A percentile compares a stretch with the other conserved stretches of the same genome.
phyloP scores from a whole-genome alignment of 2,888 invertebrate genomes.

The Scaptomyza caliginosa region DNA sequence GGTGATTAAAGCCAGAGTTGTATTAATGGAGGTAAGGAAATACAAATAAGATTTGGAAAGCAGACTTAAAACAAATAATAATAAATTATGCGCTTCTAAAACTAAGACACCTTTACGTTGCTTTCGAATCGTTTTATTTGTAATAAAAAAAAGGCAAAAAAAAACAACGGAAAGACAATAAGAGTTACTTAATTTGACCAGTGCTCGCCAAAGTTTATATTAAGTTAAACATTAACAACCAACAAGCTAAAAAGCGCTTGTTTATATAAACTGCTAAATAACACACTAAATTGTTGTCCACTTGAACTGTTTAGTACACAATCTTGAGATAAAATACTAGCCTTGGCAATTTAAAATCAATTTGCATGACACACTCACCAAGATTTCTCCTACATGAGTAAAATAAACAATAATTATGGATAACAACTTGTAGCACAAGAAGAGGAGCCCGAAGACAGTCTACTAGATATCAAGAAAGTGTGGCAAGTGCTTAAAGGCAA shows the following conservation, averaged over 20 bases:
- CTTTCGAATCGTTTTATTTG: too few relatives aligned
- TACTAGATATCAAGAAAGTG: conserved; percentile 45
- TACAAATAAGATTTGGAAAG: too few relatives aligned
- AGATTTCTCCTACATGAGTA: conserved; percentile 7
- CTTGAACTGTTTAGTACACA: conserved; percentile 20
- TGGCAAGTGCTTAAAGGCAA: conserved; percentile 60
- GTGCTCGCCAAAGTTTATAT: background rate
- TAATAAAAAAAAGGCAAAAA: too few relatives aligned
- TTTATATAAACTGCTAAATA: conserved; percentile 10
- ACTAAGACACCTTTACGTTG: too few relatives aligned
- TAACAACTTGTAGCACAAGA: conserved; percentile 33
- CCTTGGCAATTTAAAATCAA: conserved; percentile 76
- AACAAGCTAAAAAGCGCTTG: background rate
- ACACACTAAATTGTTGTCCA: conserved; percentile 1
- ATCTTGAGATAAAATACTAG: conserved; percentile 28
- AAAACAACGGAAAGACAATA: too few relatives aligned
- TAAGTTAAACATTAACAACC: background rate
- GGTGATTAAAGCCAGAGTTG: background rate
- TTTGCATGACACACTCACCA: conserved; percentile 54
- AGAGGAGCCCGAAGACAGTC: background rate
- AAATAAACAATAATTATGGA: conserved; percentile 47
- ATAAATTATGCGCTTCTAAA: too few relatives aligned
- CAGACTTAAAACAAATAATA: too few relatives aligned
- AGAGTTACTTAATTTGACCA: too few relatives aligned
- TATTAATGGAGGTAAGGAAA: background rate